Percentiles rank a stretch among this genome's conserved stretches.
Conservation (phyloP, 2,797 vertebrate species). For the Amblyraja radiata region DNA sequence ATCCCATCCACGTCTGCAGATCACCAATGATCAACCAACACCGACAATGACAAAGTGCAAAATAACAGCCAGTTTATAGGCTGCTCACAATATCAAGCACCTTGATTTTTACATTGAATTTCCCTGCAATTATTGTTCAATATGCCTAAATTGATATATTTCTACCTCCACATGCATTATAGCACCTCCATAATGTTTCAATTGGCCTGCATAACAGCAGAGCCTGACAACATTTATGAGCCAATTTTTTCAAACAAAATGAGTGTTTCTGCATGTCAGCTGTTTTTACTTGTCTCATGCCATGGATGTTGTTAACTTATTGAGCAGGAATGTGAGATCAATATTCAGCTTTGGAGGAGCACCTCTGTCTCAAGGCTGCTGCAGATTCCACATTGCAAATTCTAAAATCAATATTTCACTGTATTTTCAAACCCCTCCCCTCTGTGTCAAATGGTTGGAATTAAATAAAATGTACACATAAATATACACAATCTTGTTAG, state of each 20-base stretch:
- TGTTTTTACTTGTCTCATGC: background rate
- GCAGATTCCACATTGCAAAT: background rate
- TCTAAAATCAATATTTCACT: background rate
- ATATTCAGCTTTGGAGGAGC: background rate
- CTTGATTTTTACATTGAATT: too few relatives aligned
- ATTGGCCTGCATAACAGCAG: background rate
- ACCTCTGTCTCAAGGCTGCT: background rate
- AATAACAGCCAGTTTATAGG: too few relatives aligned
- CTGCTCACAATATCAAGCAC: too few relatives aligned
- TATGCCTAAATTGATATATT: too few relatives aligned
- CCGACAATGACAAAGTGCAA: too few relatives aligned
- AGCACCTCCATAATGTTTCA: background rate
- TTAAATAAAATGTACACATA: background rate
- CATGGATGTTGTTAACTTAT: background rate
- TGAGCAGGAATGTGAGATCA: background rate
- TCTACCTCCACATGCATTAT: background rate
- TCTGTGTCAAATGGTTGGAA: background rate
- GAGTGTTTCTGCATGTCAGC: background rate
- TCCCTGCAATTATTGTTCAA: too few relatives aligned
- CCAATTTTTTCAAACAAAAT: background rate
- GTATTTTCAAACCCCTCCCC: background rate
- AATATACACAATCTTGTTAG: background rate
- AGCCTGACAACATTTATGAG: background rate
- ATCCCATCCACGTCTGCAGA: too few relatives aligned
- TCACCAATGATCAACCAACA: too few relatives aligned